Evolutionary conservation across 2,888 invertebrate genomes (phyloP).

Genomic region (Trissolcus brochymenae): DNA sequence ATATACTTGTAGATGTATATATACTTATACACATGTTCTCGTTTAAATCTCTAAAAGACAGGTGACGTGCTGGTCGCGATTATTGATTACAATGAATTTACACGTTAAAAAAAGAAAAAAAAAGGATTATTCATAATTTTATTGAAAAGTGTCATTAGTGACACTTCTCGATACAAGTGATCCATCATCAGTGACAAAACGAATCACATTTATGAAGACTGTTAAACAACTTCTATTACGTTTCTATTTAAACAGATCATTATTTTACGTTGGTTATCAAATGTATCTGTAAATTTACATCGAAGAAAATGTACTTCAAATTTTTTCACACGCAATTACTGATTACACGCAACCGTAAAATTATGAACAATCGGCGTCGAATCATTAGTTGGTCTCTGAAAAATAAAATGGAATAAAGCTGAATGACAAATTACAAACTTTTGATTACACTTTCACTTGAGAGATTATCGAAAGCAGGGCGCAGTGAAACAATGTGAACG

Average conservation of each 20-base stretch:
- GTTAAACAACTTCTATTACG: too few species aligned
- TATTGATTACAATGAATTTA: conserved; percentile 10
- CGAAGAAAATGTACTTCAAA: conserved; percentile 3
- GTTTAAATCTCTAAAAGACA: conserved; percentile 41
- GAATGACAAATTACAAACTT: neutral
- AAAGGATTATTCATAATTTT: neutral
- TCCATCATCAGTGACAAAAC: too few species aligned
- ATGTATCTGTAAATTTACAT: conserved; percentile 11
- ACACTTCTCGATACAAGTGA: too few species aligned
- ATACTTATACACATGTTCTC: conserved; percentile 49
- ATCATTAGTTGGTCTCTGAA: conserved; percentile 9
- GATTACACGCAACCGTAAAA: conserved; percentile 9
- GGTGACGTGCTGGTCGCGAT: conserved; percentile 51
- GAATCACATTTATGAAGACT: too few species aligned
- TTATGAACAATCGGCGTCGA: conserved; percentile 17
- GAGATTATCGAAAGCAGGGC: conserved; percentile 38
- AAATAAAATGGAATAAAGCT: neutral
- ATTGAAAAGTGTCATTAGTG: too few species aligned
- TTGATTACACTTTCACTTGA: conserved; percentile 16
- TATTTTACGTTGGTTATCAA: conserved; percentile 19
- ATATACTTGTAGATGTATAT: conserved; percentile 46
- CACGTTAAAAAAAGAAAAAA: conserved; percentile 9
- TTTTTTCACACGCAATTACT: conserved; percentile 15
- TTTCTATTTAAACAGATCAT: neutral
- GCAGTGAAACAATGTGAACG: conserved; percentile 37